Conservation (phyloP, 92 coral and sea anemone genomes). For the Nematostella vectensis region DNA sequence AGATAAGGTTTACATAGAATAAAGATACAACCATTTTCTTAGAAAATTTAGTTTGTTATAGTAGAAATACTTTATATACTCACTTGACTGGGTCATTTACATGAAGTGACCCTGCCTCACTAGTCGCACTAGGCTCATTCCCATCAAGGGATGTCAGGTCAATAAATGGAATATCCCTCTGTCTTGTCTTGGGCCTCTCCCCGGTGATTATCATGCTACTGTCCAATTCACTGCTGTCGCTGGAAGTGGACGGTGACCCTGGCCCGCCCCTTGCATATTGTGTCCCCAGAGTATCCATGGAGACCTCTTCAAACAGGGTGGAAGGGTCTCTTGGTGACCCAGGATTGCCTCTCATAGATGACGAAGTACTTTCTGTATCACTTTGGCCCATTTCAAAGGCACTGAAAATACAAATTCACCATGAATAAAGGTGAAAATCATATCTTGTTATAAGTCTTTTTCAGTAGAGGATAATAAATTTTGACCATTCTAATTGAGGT, state of each 20-base stretch:
- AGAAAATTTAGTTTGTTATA: no score
- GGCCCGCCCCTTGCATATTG: conserved; percentile 31
- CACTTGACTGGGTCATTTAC: not conserved
- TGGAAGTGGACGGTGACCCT: conserved; percentile 59
- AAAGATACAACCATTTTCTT: no score
- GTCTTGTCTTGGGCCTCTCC: conserved; percentile 49
- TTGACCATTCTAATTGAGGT: no score
- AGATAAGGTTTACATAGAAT: no score
- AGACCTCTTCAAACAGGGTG: conserved; percentile 52
- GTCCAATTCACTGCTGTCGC: conserved; percentile 70
- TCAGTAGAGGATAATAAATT: no score
- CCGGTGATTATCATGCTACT: conserved; percentile 44
- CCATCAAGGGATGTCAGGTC: conserved; percentile 86
- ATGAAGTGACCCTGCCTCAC: not conserved
- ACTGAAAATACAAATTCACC: conserved; percentile 1
- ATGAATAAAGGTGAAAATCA: no score
- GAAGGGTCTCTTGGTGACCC: conserved; percentile 81
- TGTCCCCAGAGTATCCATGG: conserved; percentile 10
- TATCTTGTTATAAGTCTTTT: no score
- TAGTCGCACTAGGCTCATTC: conserved; percentile 25
- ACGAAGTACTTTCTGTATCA: conserved; percentile 83
- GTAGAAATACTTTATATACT: no score
- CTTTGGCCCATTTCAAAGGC: conserved; percentile 63
- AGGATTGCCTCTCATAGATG: conserved; percentile 80
- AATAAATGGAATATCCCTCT: conserved; percentile 76